A percentile compares a stretch with the other conserved stretches of the same genome.
Evolutionary conservation across 2,888 invertebrate species (phyloP).

Genomic region (Xylota segnis): DNA sequence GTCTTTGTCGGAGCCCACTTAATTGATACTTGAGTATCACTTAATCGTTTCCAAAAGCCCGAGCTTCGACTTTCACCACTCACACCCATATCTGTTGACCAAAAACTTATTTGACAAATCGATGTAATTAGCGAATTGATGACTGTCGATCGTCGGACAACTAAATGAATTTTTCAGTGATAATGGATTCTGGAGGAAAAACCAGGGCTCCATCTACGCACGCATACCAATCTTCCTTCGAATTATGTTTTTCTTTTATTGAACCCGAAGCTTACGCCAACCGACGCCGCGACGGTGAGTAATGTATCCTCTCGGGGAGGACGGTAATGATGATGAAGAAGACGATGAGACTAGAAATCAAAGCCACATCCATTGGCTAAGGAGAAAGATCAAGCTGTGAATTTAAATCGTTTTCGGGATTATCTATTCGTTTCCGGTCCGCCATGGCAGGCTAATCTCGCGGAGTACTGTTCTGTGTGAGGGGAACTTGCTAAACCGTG

Average conservation of each 20-base stretch:
- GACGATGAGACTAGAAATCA: conserved; percentile 51
- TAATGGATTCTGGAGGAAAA: conserved; percentile 40
- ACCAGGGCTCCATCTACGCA: neutral
- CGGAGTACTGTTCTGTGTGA: conserved; percentile 24
- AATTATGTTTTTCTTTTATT: conserved; percentile 18
- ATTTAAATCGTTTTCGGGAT: conserved; percentile 74
- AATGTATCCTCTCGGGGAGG: conserved; percentile 8
- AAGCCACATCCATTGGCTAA: conserved; percentile 28
- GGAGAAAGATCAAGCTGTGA: conserved; percentile 69
- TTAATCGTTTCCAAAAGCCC: conserved; percentile 54
- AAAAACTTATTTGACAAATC: conserved; percentile 55
- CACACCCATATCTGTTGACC: conserved; percentile 1
- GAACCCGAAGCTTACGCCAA: neutral
- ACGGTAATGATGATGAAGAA: conserved; percentile 16
- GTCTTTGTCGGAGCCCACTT: conserved; percentile 52
- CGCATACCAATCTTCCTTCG: neutral
- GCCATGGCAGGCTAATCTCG: conserved; percentile 47
- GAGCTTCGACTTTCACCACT: conserved; percentile 61
- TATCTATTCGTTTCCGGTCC: conserved; percentile 60
- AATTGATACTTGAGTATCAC: conserved; percentile 58
- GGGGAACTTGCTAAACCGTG: conserved; percentile 27
- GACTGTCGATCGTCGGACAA: conserved; percentile 59
- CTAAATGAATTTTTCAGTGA: conserved; percentile 57
- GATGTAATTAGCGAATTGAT: conserved; percentile 71
- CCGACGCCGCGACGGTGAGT: neutral